phyloP scores from a whole-genome alignment of 2,797 vertebrate genomes.

The Eleutherodactylus coqui region DNA sequence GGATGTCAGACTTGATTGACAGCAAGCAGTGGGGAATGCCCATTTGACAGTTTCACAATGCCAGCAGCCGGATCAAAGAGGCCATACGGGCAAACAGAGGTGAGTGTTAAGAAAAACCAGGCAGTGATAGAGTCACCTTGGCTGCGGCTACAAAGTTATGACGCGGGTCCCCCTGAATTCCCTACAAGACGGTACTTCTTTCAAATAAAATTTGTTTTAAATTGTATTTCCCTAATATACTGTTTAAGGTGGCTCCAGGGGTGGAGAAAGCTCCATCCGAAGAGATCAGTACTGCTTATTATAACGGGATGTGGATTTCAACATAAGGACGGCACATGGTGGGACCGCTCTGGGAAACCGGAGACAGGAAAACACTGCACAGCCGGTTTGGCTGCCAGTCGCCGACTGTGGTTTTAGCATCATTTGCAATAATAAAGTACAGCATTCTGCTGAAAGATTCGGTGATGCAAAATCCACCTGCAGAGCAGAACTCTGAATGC shows the following conservation, averaged over 20 bases:
- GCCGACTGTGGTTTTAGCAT: slow-evolving; percentile 24
- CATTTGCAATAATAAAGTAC: not conserved
- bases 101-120: too few species aligned
- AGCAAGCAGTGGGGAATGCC: too few species aligned
- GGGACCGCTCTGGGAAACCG: slow-evolving; percentile 19
- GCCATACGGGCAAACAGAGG: too few species aligned
- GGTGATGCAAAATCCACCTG: not conserved
- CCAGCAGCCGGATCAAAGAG: too few species aligned
- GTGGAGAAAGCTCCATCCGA: not conserved
- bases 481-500: not conserved
- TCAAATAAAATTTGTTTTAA: too few species aligned
- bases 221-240: not conserved
- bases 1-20: too few species aligned
- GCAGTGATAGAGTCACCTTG: too few species aligned
- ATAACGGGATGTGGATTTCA: not conserved
- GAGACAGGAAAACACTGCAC: slow-evolving; percentile 38
- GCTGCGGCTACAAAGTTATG: too few species aligned
- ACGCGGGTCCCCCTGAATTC: too few species aligned
- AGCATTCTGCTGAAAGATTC: not conserved
- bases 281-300: not conserved
- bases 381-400: slow-evolving; percentile 16
- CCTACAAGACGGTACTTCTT: too few species aligned
- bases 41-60: too few species aligned
- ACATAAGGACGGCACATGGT: slow-evolving; percentile 32
- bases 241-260: not conserved